phyloP scores from a whole-genome alignment of 2,797 vertebrate genomes.

The Anas bahamensis region DNA sequence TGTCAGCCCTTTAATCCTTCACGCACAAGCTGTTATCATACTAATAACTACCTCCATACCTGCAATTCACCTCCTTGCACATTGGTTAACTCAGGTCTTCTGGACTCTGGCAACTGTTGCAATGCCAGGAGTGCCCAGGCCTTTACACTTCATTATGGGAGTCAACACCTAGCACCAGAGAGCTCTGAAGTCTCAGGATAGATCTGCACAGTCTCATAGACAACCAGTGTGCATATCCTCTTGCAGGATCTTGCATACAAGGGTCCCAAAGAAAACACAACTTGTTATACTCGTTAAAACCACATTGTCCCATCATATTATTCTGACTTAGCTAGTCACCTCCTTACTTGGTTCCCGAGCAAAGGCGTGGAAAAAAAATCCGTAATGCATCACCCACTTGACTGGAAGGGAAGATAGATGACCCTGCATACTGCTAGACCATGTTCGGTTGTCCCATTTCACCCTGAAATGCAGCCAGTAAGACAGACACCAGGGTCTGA shows the following conservation, averaged over 20 bases:
- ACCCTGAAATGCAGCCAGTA: not conserved
- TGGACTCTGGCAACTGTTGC: not conserved
- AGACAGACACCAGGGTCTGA: not conserved
- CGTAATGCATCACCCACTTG: not conserved
- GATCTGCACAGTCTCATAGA: not conserved
- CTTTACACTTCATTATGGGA: not conserved
- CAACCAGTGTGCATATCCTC: not conserved
- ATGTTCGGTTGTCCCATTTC: not conserved
- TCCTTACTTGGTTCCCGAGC: not conserved
- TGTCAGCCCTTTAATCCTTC: not conserved
- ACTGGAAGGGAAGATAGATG: not conserved
- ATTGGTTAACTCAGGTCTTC: not conserved
- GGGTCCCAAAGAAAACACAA: not conserved
- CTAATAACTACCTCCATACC: not conserved
- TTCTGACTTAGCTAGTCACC: not conserved
- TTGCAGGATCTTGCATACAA: not conserved
- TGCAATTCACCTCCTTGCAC: not conserved
- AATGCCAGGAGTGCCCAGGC: not conserved
- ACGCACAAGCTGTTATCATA: not conserved
- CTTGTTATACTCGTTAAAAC: not conserved
- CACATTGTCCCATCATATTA: not conserved
- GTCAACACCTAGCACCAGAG: not conserved
- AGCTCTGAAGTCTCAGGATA: not conserved
- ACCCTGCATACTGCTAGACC: not conserved
- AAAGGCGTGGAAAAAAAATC: not conserved